Evolutionary conservation across 2,888 invertebrate genomes (phyloP), one percentile per base, ranked within the genome.

Genomic region (Tachina fera): DNA sequence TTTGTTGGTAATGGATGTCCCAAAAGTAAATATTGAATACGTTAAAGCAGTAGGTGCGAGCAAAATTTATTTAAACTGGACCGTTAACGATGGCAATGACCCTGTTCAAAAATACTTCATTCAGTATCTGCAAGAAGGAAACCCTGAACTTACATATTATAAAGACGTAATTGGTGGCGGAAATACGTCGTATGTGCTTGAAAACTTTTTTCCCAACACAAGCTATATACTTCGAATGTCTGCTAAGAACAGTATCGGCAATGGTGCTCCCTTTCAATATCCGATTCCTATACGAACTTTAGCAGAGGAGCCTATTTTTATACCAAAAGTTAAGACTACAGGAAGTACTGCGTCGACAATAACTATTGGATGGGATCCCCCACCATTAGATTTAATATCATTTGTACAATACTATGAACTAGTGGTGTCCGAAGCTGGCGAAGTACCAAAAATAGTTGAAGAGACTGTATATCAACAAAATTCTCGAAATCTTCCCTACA

Each of bases 21-120:
- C 97, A 0, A 94, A 95, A 90, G 94, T 97, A 1, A 94, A 93
- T 68, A 95, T 97, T 87, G 95, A 96, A 89, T 95, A 95, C 82
- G 95, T 96, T 0, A 96, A 96, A 91, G 95, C 96, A 0, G 96
- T 97, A 19, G 96, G 96, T 72, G 95, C 95, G 0, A 94, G 95
- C 9, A 95, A 96, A 91, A 95, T 97, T 61, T 97, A 95, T 91
- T 91, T 97, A 1, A 97, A 97, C 90, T 97, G 97, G 97, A 97
- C 96, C 0, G 94, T 96, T 0, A 95, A 95, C 83, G 94, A 96
- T 84, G 96, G 96, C 85, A 97, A 97, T 90, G 95, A 95, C 71
- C 95, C 95, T 0, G 94, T 96, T 22, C 93, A 93, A 87, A 91
- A 92, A 31, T 96, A 95, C 89, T 93, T 93, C 78, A 92, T 96